These are phyloP conservation scores for Tipula confusa DNA, from an alignment of 2,888 invertebrate species.

Conservation along the genomic window DNA sequence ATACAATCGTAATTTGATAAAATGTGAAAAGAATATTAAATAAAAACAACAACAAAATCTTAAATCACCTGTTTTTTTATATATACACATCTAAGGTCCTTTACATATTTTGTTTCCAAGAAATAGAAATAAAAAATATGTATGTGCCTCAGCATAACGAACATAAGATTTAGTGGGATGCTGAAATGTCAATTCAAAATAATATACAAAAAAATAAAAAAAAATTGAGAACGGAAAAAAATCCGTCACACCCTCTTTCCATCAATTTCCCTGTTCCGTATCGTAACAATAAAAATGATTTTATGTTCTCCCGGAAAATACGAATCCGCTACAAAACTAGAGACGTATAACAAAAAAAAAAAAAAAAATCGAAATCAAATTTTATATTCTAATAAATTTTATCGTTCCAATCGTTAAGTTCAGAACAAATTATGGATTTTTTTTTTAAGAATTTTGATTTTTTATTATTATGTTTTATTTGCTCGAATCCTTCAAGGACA, in stretches of 20 bases:
- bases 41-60: background rate
- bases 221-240: background rate
- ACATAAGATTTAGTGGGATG: background rate
- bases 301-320: background rate
- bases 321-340: background rate
- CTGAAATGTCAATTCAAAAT: background rate
- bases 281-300: conserved; percentile 7
- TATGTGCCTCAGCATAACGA: background rate
- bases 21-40: conserved; percentile 6
- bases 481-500: background rate
- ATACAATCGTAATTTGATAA: background rate
- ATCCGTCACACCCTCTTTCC: background rate
- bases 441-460: background rate
- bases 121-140: background rate
- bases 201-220: background rate
- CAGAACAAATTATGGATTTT: background rate
- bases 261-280: background rate
- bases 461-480: too few relatives aligned
- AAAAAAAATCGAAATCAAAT: background rate
- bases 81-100: background rate
- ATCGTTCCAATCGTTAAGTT: background rate
- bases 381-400: background rate
- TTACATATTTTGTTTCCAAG: background rate
- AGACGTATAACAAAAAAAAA: background rate
- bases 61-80: background rate